Evolutionary conservation across 1,140 invertebrate genomes (phyloP).

Genomic region (Brachystomella parvula): DNA sequence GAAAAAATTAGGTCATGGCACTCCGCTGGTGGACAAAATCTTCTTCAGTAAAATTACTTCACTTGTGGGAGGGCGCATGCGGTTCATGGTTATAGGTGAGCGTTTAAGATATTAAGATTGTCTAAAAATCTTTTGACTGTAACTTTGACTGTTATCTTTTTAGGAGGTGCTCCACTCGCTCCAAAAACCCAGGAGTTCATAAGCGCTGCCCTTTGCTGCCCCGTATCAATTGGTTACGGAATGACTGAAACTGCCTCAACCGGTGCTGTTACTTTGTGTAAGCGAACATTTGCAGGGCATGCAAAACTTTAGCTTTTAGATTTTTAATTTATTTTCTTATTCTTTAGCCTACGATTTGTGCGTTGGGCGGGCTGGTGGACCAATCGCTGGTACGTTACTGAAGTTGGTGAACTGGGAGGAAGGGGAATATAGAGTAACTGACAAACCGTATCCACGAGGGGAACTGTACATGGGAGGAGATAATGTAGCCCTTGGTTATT

Average conservation of each 20-base stretch:
- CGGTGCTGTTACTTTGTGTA: slow-evolving; percentile 78
- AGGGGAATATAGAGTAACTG: slow-evolving; percentile 79
- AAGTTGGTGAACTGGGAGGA: slow-evolving; percentile 89
- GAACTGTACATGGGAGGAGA: slow-evolving; percentile 54
- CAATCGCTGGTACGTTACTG: slow-evolving; percentile 75
- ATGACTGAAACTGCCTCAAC: slow-evolving; percentile 92
- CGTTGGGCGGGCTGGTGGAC: slow-evolving; percentile 79
- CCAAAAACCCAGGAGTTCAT: slow-evolving; percentile 92
- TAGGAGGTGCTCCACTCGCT: slow-evolving; percentile 89
- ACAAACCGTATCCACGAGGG: slow-evolving; percentile 82
- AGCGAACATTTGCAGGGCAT: slow-evolving; percentile 39
- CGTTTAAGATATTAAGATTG: too few species aligned
- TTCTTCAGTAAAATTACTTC: slow-evolving; percentile 69
- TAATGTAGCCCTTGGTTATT: slow-evolving; percentile 90
- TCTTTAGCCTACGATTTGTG: slow-evolving; percentile 55
- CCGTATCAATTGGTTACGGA: slow-evolving; percentile 89
- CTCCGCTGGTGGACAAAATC: slow-evolving; percentile 69
- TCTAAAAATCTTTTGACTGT: too few species aligned
- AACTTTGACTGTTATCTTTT: too few species aligned
- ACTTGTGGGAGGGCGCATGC: slow-evolving; percentile 75
- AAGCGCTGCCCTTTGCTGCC: slow-evolving; percentile 82
- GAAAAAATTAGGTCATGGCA: slow-evolving; percentile 71
- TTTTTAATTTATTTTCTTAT: slow-evolving; percentile 27
- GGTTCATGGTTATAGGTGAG: slow-evolving; percentile 81
- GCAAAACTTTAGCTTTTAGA: too few species aligned